Evolutionary conservation across 2,888 invertebrate species (phyloP).

Genomic region (Cotesia congregata): DNA sequence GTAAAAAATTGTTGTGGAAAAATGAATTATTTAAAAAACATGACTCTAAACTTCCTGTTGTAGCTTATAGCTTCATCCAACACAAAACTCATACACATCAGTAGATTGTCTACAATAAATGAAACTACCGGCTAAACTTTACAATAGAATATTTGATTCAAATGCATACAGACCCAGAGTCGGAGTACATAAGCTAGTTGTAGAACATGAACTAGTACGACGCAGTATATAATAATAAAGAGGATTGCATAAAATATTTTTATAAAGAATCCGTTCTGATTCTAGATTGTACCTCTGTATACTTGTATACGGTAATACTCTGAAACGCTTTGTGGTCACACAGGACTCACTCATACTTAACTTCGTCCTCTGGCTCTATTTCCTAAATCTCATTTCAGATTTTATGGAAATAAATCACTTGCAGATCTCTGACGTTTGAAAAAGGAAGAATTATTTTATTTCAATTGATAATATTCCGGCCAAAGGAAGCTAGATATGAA

Average conservation of each 20-base stretch:
- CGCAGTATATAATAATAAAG: not conserved
- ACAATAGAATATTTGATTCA: not conserved
- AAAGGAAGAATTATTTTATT: not conserved
- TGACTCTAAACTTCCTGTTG: not conserved
- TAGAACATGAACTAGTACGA: not conserved
- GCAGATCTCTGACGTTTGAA: not conserved
- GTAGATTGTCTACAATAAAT: not conserved
- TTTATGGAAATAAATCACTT: not conserved
- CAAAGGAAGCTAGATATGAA: no score
- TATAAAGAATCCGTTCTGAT: not conserved
- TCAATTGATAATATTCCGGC: no score
- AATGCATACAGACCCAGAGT: not conserved
- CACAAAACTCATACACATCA: not conserved
- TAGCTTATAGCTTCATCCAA: not conserved
- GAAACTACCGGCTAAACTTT: not conserved
- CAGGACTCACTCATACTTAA: not conserved
- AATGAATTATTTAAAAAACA: not conserved
- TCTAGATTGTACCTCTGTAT: not conserved
- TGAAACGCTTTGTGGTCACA: conserved; percentile 6
- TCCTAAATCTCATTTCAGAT: not conserved
- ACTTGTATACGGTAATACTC: not conserved
- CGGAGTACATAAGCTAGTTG: not conserved
- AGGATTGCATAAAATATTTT: not conserved
- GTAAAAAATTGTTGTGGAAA: not conserved
- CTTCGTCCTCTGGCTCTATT: not conserved